Conservation (phyloP, 2,888 invertebrate genomes). For the Siphonodentalium dalli region DNA sequence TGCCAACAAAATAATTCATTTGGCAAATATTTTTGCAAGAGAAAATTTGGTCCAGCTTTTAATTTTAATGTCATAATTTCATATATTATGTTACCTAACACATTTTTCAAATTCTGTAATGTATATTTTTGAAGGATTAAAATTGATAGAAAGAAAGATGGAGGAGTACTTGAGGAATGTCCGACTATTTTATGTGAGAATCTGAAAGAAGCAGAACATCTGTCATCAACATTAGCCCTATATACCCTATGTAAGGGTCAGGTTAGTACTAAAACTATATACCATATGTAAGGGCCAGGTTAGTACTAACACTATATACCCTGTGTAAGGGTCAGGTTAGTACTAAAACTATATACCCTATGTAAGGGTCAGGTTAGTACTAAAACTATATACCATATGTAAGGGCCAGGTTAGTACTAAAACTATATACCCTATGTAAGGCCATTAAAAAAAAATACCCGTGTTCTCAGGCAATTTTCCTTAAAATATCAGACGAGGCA, state of each 20-base stretch:
- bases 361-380: slow-evolving; percentile 1
- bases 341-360: not conserved
- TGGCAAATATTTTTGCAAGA: too few species aligned
- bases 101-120: not conserved
- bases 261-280: slow-evolving; percentile 34
- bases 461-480: too few species aligned
- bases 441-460: too few species aligned
- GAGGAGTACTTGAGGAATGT: slow-evolving; percentile 37
- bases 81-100: not conserved
- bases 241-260: slow-evolving; percentile 60
- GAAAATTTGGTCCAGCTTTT: too few species aligned
- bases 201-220: slow-evolving; percentile 59
- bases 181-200: slow-evolving; percentile 56
- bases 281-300: too few species aligned
- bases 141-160: slow-evolving; percentile 45
- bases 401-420: too few species aligned
- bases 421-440: too few species aligned
- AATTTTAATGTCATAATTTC: not conserved
- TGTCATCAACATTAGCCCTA: slow-evolving; percentile 58
- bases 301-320: too few species aligned
- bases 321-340: slow-evolving; percentile 1
- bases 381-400: too few species aligned
- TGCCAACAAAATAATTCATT: too few species aligned
- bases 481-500: too few species aligned
- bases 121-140: slow-evolving; percentile 35